A percentile compares a stretch with the other conserved stretches of the same genome.
phyloP scores from a whole-genome alignment of 1,140 invertebrate genomes.

The Dendroctonus ponderosae region DNA sequence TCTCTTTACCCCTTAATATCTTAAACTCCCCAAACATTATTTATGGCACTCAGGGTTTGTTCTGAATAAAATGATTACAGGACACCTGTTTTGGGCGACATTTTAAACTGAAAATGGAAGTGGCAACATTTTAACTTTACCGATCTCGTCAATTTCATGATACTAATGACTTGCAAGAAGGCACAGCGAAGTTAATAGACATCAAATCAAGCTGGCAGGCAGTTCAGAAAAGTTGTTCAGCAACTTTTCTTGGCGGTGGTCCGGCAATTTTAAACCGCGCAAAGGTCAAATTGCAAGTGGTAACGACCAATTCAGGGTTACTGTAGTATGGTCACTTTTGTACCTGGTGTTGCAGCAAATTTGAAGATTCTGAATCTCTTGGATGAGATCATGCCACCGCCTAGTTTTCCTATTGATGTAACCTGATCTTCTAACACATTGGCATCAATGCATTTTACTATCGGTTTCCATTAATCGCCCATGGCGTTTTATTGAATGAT shows the following conservation, averaged over 20 bases:
- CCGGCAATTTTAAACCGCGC: constrained; percentile 18
- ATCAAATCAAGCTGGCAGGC: constrained; percentile 10
- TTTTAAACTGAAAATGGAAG: no score
- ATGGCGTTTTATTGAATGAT: constrained; percentile 29
- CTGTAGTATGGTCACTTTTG: neutral
- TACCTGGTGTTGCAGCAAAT: neutral
- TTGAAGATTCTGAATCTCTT: constrained; percentile 1
- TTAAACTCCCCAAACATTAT: no score
- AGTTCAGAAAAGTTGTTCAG: no score
- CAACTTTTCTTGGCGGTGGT: constrained; percentile 25
- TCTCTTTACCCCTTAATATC: no score
- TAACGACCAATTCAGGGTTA: constrained; percentile 31
- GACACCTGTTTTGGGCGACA: no score
- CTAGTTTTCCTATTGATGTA: neutral
- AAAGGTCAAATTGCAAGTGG: constrained; percentile 26
- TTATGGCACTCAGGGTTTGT: no score
- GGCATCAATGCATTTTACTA: constrained; percentile 14
- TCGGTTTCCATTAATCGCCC: constrained; percentile 26
- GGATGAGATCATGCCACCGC: neutral
- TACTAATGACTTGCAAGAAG: constrained; percentile 8
- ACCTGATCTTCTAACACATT: neutral
- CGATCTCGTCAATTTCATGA: no score
- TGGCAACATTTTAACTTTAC: no score
- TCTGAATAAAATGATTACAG: no score
- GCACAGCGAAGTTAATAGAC: constrained; percentile 4